Evolutionary conservation across 1,140 invertebrate genomes (phyloP), one percentile per base, ranked within the genome.

Genomic region (Whitmania pigra): DNA sequence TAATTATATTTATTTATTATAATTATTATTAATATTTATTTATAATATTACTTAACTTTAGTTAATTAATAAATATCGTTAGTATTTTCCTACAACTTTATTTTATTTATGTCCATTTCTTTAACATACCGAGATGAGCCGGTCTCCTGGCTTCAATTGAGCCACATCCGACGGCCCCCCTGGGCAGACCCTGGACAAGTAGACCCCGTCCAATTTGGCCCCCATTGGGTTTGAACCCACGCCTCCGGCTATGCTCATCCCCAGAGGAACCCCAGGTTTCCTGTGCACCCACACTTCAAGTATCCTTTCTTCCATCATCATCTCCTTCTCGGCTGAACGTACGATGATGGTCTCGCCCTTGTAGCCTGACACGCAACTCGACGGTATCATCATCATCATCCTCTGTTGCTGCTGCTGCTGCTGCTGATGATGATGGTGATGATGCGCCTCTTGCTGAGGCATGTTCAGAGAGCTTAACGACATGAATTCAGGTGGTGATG

Each of bases 211-310:
- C 27, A 78, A 77, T 54, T 71, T 71, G 73, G 49, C 72, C 2
- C 49, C 92, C 83, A 90, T 96, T 0, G 91, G 87, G 36, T 89
- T 88, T 29, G 91, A 92, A 57, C 91, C 91, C 82, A 90, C 88
- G 20, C 92, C 93, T 67, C 93, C 93, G 6, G 92, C 91, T 81
- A 97, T 95, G 80, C 92, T 95, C 82, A 97, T 95, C 70, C 94
- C 94, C 63, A 97, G 86, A 7, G 85, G 85, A 73, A 89, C 75
- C 86, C 88, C 63, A 87, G 88, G n/a, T 88, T 90, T 77, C 27
- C 90, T 86, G 76, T 89, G 88, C 75, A 94, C 91, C 76, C 88
- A 86, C 75, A 94, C 91, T 79, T 90, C 89, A 75, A 90, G 85
- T 78, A 89, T 86, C 80, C 92, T 87, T 80, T 89, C 78, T 71